Evolutionary conservation across 2,888 invertebrate genomes (phyloP), one percentile per base, ranked within the genome.

Genomic region (Uloborus plumipes): DNA sequence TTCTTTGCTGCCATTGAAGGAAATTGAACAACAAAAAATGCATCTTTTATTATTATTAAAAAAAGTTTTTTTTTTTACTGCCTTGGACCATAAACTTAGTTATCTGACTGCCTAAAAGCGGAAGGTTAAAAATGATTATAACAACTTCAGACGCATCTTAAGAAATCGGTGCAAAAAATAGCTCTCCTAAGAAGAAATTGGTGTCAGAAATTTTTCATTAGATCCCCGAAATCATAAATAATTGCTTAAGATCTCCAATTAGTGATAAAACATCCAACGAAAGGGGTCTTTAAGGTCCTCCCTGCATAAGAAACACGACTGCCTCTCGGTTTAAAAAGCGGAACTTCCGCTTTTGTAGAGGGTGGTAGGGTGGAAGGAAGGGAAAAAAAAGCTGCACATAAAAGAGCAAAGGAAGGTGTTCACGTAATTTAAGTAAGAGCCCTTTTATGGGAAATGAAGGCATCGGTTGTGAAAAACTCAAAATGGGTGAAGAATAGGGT

Each of bases 191-290:
- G 76, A 71, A 78, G 78, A 78, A 78, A 72, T 78, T 31, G 72
- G 65, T 78, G 78, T 78, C 72, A 72, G 72, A 59, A 59, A 66
- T 78, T 69, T 77, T 78, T 61, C 61, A 49, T 67, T 61, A 20
- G 67, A 61, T 61, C 55, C 61, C 58, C 59, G 59, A 72, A 78
- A 72, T 78, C 78, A 72, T 78, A 72, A 78, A 78, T 78, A 78
- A 78, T 78, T 78, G 78, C 78, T 65, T 66, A 66, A 72, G 78
- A 78, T 78, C 78, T 78, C 78, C 71, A 78, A 78, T 78, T 78
- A 78, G 78, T 61, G 78, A 78, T 72, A 71, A 72, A 78, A 78
- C 77, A 78, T 78, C 71, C 22, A 61, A 69, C 31, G 22, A 70
- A 51, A 70, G 58, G 47, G 20, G 62, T 55, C 64, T 55, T 53